phyloP scores from a whole-genome alignment of 2,888 invertebrate species.

The Dyspetes luteomarginatus region DNA sequence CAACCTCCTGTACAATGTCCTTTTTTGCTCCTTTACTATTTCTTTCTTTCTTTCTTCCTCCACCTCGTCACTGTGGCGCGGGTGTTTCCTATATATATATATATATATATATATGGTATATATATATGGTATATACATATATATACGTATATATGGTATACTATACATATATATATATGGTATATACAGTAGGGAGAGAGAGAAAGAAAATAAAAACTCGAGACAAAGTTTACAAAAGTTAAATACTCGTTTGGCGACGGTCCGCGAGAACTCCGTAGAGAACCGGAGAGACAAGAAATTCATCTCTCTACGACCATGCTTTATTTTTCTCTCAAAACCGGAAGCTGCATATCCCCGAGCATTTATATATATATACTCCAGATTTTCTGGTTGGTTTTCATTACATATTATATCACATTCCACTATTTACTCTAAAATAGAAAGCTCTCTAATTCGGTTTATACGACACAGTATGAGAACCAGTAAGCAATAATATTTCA shows the following conservation, averaged over 20 bases:
- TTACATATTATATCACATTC: not conserved
- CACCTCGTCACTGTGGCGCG: slow-evolving; percentile 40
- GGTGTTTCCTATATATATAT: not conserved
- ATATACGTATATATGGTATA: not conserved
- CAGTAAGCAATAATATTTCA: not conserved
- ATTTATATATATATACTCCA: not conserved
- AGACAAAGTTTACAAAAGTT: slow-evolving; percentile 56
- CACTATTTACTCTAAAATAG: not conserved
- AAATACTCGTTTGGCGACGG: slow-evolving; percentile 55
- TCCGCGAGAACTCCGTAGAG: not conserved
- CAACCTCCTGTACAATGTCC: slow-evolving; percentile 46
- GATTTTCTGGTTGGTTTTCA: not conserved
- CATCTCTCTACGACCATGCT: slow-evolving; percentile 17
- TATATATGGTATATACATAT: slow-evolving; percentile 6
- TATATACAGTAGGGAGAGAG: slow-evolving; percentile 4
- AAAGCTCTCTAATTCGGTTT: not conserved
- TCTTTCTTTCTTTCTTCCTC: slow-evolving; percentile 43
- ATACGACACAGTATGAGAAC: not conserved
- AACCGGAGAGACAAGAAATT: slow-evolving; percentile 25
- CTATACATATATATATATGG: not conserved
- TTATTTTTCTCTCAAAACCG: not conserved
- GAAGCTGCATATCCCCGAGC: not conserved
- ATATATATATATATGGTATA: not conserved
- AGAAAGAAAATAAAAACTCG: slow-evolving; percentile 10
- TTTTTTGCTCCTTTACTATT: slow-evolving; percentile 14